Percentiles rank a stretch among this genome's conserved stretches.
These are phyloP conservation scores for Rhimphoctona megacephalus DNA, from an alignment of 2,888 invertebrate genomes.

Conservation along the genomic window DNA sequence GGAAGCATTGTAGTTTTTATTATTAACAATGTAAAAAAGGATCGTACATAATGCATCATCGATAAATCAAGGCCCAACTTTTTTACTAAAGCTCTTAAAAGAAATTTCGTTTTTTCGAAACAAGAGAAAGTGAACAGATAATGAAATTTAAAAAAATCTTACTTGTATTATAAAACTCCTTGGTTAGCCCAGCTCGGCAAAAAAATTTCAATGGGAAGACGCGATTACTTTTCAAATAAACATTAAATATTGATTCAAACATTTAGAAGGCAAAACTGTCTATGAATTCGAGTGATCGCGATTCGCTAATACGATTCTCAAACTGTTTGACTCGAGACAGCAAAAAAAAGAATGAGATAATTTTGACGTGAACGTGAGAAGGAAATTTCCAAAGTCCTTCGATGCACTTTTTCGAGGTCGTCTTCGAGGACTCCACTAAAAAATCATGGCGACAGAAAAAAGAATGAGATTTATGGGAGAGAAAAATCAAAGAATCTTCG, in stretches of 20 bases:
- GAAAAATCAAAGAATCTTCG: background rate
- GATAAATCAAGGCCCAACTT: background rate
- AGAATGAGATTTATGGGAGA: conserved; percentile 40
- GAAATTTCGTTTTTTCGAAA: background rate
- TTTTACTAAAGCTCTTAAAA: background rate
- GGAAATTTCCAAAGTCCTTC: conserved; percentile 56
- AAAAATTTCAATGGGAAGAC: background rate
- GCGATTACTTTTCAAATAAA: background rate
- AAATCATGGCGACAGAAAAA: conserved; percentile 24
- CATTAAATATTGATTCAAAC: conserved; percentile 44
- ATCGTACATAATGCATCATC: background rate
- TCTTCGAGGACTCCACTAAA: background rate
- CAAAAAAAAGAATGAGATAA: background rate
- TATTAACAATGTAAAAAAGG: background rate
- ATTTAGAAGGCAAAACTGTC: conserved; percentile 34
- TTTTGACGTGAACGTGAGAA: background rate
- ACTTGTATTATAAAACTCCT: background rate
- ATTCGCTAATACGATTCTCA: conserved; percentile 55
- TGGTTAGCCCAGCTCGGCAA: background rate
- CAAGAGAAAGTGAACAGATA: background rate
- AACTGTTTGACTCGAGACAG: conserved; percentile 15
- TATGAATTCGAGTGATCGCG: conserved; percentile 11
- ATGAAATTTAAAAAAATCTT: background rate
- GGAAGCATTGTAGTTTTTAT: background rate
- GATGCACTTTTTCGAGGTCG: conserved; percentile 43